phyloP scores from a whole-genome alignment of 2,113 vertebrate genomes.

The Daphoenositta chrysoptera region DNA sequence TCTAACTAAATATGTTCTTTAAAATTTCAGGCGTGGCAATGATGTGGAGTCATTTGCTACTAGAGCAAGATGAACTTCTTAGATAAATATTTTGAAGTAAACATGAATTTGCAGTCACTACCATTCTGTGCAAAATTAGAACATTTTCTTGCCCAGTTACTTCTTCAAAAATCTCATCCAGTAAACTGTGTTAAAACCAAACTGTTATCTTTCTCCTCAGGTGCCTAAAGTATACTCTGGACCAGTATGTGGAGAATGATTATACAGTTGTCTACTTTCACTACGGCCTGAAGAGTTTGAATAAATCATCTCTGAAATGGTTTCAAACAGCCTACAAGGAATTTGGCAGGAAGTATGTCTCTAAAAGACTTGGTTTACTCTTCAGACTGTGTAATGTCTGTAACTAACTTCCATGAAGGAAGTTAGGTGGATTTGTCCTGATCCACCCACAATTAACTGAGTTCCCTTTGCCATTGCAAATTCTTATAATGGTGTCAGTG shows the following conservation, averaged over 20 bases:
- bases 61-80: background rate
- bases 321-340: conserved; percentile 80
- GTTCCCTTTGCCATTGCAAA: background rate
- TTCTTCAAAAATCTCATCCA: background rate
- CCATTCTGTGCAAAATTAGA: background rate
- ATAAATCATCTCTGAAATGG: conserved; percentile 84
- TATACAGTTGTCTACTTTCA: conserved; percentile 87
- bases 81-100: background rate
- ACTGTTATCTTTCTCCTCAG: conserved; percentile 46
- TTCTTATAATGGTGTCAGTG: background rate
- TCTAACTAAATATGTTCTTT: background rate
- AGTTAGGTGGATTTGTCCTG: background rate
- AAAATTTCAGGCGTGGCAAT: background rate
- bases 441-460: background rate
- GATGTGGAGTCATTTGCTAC: background rate
- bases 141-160: background rate
- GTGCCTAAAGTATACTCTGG: conserved; percentile 83
- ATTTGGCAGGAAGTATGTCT: conserved; percentile 84
- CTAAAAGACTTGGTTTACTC: background rate
- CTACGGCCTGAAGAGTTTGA: conserved; percentile 79
- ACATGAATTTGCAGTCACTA: background rate
- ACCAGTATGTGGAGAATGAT: conserved; percentile 84
- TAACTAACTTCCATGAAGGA: background rate
- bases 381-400: background rate
- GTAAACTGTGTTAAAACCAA: background rate